Conservation (phyloP, 2,113 vertebrate genomes). For the Mus musculus region DNA sequence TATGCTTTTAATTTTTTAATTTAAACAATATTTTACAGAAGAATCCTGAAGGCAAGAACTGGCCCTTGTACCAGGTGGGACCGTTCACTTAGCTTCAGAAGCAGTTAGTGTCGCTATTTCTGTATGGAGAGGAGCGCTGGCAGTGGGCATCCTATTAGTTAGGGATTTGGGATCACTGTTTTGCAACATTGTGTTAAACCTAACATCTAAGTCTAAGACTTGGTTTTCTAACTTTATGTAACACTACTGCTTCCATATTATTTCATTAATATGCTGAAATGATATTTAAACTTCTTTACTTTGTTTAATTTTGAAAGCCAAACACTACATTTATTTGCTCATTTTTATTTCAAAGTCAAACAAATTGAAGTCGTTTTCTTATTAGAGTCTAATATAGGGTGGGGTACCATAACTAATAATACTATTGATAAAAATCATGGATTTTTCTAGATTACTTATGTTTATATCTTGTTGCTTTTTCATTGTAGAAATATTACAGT, state of each 20-base stretch:
- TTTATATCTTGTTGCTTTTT: conserved; percentile 31
- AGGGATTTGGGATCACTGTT: not conserved
- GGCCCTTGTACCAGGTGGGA: not conserved
- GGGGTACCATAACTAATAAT: conserved; percentile 22
- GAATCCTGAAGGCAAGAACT: not conserved
- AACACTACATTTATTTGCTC: conserved; percentile 27
- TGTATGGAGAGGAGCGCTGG: not conserved
- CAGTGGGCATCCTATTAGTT: not conserved
- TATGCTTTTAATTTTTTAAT: not conserved
- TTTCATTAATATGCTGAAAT: conserved; percentile 23
- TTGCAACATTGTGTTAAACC: not conserved
- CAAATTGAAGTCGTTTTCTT: conserved; percentile 10
- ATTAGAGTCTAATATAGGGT: not conserved
- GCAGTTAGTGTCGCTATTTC: not conserved
- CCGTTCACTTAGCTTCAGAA: not conserved
- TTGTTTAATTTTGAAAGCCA: conserved; percentile 51
- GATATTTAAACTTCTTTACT: conserved; percentile 4
- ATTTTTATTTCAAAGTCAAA: conserved; percentile 65
- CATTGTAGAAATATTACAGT: not conserved
- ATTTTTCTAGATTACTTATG: conserved; percentile 18
- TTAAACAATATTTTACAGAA: not conserved
- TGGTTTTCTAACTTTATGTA: conserved; percentile 33
- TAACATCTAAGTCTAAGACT: conserved; percentile 47
- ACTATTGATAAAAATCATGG: not conserved
- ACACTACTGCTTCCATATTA: not conserved